phyloP scores from a whole-genome alignment of 2,797 vertebrate species.

The Antennarius maculatus region DNA sequence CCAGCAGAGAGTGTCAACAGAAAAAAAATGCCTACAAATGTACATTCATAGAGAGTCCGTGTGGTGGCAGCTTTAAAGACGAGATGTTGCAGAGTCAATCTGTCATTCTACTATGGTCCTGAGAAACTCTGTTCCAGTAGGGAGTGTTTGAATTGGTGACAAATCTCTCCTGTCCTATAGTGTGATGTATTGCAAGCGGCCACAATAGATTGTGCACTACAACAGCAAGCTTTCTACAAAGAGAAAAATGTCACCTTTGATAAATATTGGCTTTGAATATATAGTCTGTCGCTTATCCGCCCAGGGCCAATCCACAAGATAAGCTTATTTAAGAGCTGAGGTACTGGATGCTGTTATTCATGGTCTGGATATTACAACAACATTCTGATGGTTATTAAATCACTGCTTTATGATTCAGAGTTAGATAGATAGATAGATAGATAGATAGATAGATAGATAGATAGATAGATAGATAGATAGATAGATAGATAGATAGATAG shows the following conservation, averaged over 20 bases:
- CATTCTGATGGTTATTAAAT: constrained; percentile 55
- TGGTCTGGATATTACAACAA: constrained; percentile 25
- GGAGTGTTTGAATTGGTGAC: constrained; percentile 66
- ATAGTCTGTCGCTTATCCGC: constrained; percentile 48
- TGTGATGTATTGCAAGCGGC: constrained; percentile 66
- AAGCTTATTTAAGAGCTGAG: constrained; percentile 51
- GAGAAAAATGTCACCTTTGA: constrained; percentile 61
- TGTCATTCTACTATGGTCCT: constrained; percentile 56
- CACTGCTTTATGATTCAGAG: constrained; percentile 48
- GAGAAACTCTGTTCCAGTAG: constrained; percentile 48
- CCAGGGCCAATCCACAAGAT: constrained; percentile 42
- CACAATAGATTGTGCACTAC: constrained; percentile 59
- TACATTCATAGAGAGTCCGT: constrained; percentile 51
- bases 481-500: too few relatives aligned
- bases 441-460: too few relatives aligned
- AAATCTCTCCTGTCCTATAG: constrained; percentile 63
- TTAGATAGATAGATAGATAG: too few relatives aligned
- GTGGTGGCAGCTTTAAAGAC: constrained; percentile 61
- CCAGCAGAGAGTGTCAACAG: constrained; percentile 73
- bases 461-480: too few relatives aligned
- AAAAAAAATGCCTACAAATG: constrained; percentile 55
- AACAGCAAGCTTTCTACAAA: constrained; percentile 51
- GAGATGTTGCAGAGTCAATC: constrained; percentile 56
- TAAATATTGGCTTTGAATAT: constrained; percentile 64
- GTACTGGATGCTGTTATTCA: constrained; percentile 43